Base-by-base conservation (phyloP, 2,888 invertebrate species). In the Phengaris alcon region DNA sequence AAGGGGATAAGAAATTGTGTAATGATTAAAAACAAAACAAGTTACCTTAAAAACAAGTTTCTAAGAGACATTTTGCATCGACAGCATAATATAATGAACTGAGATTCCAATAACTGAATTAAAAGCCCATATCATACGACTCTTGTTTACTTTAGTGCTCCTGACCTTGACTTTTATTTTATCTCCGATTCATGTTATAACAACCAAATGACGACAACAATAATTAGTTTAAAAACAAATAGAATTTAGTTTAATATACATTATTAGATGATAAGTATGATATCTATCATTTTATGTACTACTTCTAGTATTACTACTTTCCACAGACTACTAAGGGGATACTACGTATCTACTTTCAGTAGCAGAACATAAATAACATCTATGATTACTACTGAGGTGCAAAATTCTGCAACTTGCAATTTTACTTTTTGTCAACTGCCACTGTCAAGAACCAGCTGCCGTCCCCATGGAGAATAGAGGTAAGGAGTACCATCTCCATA, bases 21-120 rank as follows among this genome's bases (percentile, higher is more conserved):
- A 15, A 57, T 52, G 69, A 57, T 52, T 59, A 22, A 2, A 51
- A n/a, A 35, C 10, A 64, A 5, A 76, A 22, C 5, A 35, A 57
- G 55, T 80, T 80, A 85, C 82, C 83, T 81, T n/a, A 86, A 70
- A 74, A 81, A 78, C 51, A 82, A 73, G 51, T 77, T 84, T 82
- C 81, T 84, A 3, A 86, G 75, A 68, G 83, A 84, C 87, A 87
- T 87, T 75, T 78, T 73, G 68, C 12, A 44, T 64, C 64, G 35
- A 44, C 3, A 13, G 6, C 35, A 12, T 64, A 44, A 44, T 64
- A 35, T 64, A 59, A 22, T 6, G 35, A 35, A 64, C 35, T 64
- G 13, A 13, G 35, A 35, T 44, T 5, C 3, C 15, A 22, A 10
- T 64, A 64, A 12, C 35, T 64, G 35, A 13, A 22, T 10, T 15